A percentile compares a stretch with the other conserved stretches of the same genome.
Evolutionary conservation across 2,888 invertebrate species (phyloP).

Genomic region (Eulithis testata): DNA sequence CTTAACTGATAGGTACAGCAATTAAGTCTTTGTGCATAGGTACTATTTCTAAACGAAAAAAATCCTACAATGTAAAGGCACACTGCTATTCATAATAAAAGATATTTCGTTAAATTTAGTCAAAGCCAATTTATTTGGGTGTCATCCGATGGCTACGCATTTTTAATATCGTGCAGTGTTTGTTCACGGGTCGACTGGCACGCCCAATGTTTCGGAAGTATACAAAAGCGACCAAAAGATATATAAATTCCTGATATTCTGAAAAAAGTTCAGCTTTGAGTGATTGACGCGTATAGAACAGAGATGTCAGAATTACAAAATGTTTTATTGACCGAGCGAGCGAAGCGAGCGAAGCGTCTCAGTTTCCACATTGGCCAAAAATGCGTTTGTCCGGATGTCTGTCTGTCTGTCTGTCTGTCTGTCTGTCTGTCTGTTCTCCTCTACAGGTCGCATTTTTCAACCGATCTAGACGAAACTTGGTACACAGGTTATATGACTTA

Average conservation of each 20-base stretch:
- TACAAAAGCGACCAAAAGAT: slow-evolving; percentile 51
- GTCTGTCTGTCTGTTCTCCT: too few relatives aligned
- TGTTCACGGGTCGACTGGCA: slow-evolving; percentile 57
- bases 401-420: too few relatives aligned
- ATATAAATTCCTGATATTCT: slow-evolving; percentile 54
- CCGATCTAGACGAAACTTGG: too few relatives aligned
- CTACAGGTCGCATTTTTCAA: too few relatives aligned
- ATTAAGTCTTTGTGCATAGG: too few relatives aligned
- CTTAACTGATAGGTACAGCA: too few relatives aligned
- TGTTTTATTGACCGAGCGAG: too few relatives aligned
- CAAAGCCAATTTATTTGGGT: slow-evolving; percentile 39
- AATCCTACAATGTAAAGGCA: not conserved
- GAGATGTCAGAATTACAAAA: slow-evolving; percentile 12
- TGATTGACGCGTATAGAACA: slow-evolving; percentile 54
- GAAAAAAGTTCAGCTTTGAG: slow-evolving; percentile 50
- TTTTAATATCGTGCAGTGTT: slow-evolving; percentile 69
- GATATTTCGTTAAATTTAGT: slow-evolving; percentile 24
- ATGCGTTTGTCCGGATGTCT: too few relatives aligned
- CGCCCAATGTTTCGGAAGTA: slow-evolving; percentile 58
- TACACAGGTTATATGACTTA: too few relatives aligned
- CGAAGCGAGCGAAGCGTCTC: too few relatives aligned
- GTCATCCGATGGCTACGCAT: slow-evolving; percentile 50
- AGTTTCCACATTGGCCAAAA: too few relatives aligned
- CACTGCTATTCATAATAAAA: slow-evolving; percentile 5
- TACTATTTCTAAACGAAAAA: not conserved